Base-by-base conservation (phyloP, 1,140 invertebrate genomes). In the Zaprionus kolodkinae region DNA sequence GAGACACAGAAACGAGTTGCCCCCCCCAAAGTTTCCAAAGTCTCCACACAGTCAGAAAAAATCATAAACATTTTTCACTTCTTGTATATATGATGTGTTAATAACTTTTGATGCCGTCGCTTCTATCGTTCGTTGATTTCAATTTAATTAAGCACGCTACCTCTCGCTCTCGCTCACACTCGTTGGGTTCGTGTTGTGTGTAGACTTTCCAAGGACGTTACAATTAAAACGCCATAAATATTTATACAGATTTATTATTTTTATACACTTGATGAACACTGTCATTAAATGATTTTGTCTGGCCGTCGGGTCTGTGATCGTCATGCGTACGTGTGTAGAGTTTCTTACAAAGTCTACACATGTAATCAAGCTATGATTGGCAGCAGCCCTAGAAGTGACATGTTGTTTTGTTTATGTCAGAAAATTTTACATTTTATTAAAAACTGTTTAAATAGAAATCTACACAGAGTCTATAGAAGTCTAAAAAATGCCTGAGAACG, bases 91-190 rank as follows among this genome's bases (percentile, higher is more conserved):
- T 63, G 78, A 85, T 71, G 85, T 88, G 85, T 88, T 88, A 88
- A 88, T 88, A 83, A 89, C 56, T 85, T 88, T 63, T 87, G 56
- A 66, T 71, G 69, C 77, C 68, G 33, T 84, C 66, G 69, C 66
- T 85, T 74, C 66, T 85, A 55, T 81, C 27, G 1, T 79, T 77
- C 21, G 21, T 79, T 89, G 86, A 89, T 89, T 89, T 89, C 81
- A 77, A 89, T 90, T 89, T 89, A 85, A 89, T 89, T 85, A 89
- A 89, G 66, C 61, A 75, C 15, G 45, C 6, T 6, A 4, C 21
- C 21, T 30, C 27, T 30, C 27, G 27, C 21, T 30, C 27, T 30
- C 27, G 27, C 25, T 55, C 11, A 40, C 38, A 5, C 27, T 30
- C 27, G 21, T 30, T 40, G 2, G 38, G 52, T 30, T 64, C 15